A percentile compares a stretch with the other conserved stretches of the same genome.
Conservation (phyloP, 2,888 invertebrate species). For the Meteorus cinctellus region DNA sequence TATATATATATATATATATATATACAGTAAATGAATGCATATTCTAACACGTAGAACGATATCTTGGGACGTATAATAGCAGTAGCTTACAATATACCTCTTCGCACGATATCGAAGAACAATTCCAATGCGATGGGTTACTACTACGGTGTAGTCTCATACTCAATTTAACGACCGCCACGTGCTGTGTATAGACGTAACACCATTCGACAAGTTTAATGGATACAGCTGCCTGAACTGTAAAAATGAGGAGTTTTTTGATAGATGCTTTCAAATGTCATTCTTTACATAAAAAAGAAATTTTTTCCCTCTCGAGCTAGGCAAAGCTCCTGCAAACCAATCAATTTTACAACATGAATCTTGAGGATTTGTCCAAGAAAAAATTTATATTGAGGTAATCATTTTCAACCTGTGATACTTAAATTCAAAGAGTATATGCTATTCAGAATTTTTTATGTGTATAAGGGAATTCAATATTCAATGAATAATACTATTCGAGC, state of each 20-base stretch:
- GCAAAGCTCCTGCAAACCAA: constrained; percentile 7
- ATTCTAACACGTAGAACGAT: constrained; percentile 29
- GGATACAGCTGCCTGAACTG: constrained; percentile 54
- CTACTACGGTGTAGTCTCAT: constrained; percentile 40
- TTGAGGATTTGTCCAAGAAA: constrained; percentile 6
- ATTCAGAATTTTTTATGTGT: neutral
- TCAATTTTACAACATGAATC: constrained; percentile 28
- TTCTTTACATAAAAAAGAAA: constrained; percentile 10
- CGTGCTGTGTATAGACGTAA: constrained; percentile 46
- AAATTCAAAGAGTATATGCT: neutral
- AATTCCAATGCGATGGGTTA: constrained; percentile 35
- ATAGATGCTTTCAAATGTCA: constrained; percentile 51
- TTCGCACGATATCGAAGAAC: constrained; percentile 38
- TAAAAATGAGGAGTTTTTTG: constrained; percentile 53
- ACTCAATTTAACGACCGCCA: constrained; percentile 54
- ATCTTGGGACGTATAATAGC: neutral
- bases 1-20: neutral
- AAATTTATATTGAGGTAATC: neutral
- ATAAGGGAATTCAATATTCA: neutral
- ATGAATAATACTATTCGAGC: neutral
- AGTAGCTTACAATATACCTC: neutral
- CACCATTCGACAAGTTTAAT: constrained; percentile 55
- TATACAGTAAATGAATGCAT: neutral
- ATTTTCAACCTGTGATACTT: neutral
- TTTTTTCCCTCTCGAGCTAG: neutral